Base-by-base conservation (phyloP, 2,797 vertebrate genomes). In the Labeo calbasu region DNA sequence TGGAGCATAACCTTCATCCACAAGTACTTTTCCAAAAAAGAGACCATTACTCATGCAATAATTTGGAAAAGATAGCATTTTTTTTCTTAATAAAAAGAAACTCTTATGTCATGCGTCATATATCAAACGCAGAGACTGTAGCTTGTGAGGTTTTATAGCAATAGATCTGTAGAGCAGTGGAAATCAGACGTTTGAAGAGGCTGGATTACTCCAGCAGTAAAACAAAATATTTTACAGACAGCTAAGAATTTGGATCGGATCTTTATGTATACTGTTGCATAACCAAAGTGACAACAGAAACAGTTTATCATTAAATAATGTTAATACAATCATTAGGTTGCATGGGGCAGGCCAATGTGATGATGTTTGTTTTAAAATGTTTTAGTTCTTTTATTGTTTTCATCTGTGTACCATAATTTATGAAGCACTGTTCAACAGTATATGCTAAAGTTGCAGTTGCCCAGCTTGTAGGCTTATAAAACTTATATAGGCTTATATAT, bases 391-490 rank as follows among this genome's bases (percentile, higher is more conserved):
- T 59, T n/a, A 10, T 28, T 28, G 2, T 72, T 72, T 72, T 72
- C 8, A 72, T 72, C 85, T 89, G 50, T 86, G 88, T 89, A 88
- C 81, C 90, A 89, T 91, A 93, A 90, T 92, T 91, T 89, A 89
- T 89, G 91, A 94, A 92, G 91, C 91, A 92, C 86, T 86, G 87
- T 87, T 87, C 91, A 61, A 61, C 12, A 25, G 59, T 89, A 87
- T 92, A 87, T 86, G 86, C 90, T 93, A 88, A 91, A 92, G 86
- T 87, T 91, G 91, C 92, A 92, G 92, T 92, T 91, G 93, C 87
- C 88, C 83, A 88, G 90, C 91, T 92, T 92, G 93, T 88, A 92
- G 84, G 88, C 92, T 93, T 93, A 92, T 92, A 92, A 94, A 93
- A 81, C 88, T n/a, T n/a, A n/a, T n/a, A n/a, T n/a, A n/a, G n/a